phyloP scores from a whole-genome alignment of 2,113 vertebrate genomes.

The Lampris incognitus region DNA sequence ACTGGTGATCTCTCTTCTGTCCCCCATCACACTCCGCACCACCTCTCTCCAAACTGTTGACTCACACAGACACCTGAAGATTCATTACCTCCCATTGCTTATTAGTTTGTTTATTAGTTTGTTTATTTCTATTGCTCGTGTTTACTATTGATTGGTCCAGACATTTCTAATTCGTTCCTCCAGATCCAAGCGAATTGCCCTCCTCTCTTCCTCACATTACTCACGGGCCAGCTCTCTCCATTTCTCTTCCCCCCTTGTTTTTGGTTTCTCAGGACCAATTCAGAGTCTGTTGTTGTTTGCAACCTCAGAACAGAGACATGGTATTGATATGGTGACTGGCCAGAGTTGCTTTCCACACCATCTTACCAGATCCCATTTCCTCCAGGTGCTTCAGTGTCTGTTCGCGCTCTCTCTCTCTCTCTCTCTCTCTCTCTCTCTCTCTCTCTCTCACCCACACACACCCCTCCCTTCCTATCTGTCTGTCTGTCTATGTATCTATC shows the following conservation, averaged over 20 bases:
- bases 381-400: constrained; percentile 79
- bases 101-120: constrained; percentile 18
- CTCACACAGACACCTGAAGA: constrained; percentile 35
- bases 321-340: constrained; percentile 58
- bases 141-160: constrained; percentile 61
- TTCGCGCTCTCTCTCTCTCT: constrained; percentile 36
- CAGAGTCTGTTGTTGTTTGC: constrained; percentile 59
- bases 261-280: constrained; percentile 72
- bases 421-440: constrained; percentile 40
- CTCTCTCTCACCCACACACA: constrained; percentile 26
- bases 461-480: constrained; percentile 43
- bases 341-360: constrained; percentile 58
- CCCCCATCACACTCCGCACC: constrained; percentile 38
- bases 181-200: constrained; percentile 60
- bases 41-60: constrained; percentile 36
- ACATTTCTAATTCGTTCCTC: constrained; percentile 52
- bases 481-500: constrained; percentile 41
- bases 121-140: constrained; percentile 53
- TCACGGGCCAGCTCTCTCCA: constrained; percentile 46
- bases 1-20: constrained; percentile 31
- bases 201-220: constrained; percentile 41
- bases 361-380: constrained; percentile 77
- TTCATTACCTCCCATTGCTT: constrained; percentile 45
- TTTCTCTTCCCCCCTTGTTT: constrained; percentile 39
- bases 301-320: constrained; percentile 55